A percentile compares a stretch with the other conserved stretches of the same genome.
Conservation (phyloP, 2,888 invertebrate genomes). For the Euproctis similis region DNA sequence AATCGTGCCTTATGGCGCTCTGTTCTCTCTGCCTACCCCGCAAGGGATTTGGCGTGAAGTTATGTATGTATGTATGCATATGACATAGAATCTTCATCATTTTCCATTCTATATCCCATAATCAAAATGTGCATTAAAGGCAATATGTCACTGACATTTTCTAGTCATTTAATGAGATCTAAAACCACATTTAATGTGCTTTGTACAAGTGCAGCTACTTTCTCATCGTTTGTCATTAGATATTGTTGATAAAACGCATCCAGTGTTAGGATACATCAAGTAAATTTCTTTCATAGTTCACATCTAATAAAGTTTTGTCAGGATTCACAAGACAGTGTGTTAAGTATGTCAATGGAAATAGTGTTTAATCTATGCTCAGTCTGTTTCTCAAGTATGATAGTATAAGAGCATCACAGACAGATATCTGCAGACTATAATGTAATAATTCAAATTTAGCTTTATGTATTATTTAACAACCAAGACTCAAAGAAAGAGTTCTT, state of each 20-base stretch:
- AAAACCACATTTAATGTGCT: slow-evolving; percentile 34
- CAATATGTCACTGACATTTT: slow-evolving; percentile 38
- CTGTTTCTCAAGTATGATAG: slow-evolving; percentile 62
- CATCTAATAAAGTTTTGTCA: slow-evolving; percentile 35
- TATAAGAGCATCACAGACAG: slow-evolving; percentile 69
- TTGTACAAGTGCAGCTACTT: slow-evolving; percentile 64
- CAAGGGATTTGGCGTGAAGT: too few species aligned
- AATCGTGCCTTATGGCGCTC: too few species aligned
- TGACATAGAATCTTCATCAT: slow-evolving; percentile 38
- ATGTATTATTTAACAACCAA: slow-evolving; percentile 14
- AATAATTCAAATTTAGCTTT: slow-evolving; percentile 45
- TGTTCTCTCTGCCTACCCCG: too few species aligned
- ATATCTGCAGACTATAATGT: slow-evolving; percentile 56
- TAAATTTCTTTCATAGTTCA: slow-evolving; percentile 69
- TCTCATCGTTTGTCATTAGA: slow-evolving; percentile 77
- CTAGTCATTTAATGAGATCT: slow-evolving; percentile 39
- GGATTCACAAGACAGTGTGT: slow-evolving; percentile 58
- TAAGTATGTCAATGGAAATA: slow-evolving; percentile 70
- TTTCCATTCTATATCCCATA: slow-evolving; percentile 32
- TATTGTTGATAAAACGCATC: slow-evolving; percentile 84
- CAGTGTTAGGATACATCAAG: slow-evolving; percentile 76
- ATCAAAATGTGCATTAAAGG: slow-evolving; percentile 45
- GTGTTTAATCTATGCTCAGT: slow-evolving; percentile 56
- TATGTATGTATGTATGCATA: too few species aligned
- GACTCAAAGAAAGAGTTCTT: slow-evolving; percentile 26